phyloP scores from a whole-genome alignment of 2,888 invertebrate genomes.

The Drosophila ezoana region DNA sequence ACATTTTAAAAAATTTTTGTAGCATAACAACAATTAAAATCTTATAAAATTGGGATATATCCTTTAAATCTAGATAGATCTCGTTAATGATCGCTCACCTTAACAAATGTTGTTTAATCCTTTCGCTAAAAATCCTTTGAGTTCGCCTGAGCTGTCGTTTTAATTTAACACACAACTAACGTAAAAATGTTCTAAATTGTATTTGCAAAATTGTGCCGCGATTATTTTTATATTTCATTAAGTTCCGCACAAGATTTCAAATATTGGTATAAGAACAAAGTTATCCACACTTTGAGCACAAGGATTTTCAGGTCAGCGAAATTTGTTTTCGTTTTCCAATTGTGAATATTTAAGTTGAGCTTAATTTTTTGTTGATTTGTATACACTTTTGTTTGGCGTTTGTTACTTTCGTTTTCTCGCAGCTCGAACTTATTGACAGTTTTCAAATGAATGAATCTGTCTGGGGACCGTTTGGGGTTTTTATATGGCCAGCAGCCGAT shows the following conservation, averaged over 20 bases:
- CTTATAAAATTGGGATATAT: too few relatives aligned
- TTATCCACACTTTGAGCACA: neutral
- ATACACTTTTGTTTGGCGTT: neutral
- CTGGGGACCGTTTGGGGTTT: conserved; percentile 61
- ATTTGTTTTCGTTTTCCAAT: neutral
- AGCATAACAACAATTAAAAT: neutral
- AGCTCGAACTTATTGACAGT: conserved; percentile 76
- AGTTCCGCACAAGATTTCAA: conserved; percentile 48
- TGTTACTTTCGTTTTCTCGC: conserved; percentile 19
- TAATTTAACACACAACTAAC: conserved; percentile 12
- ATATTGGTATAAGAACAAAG: neutral
- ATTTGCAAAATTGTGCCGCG: conserved; percentile 84
- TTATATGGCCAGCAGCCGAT: conserved; percentile 65
- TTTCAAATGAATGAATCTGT: conserved; percentile 77
- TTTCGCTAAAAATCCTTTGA: conserved; percentile 16
- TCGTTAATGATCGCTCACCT: conserved; percentile 25
- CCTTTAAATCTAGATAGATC: neutral
- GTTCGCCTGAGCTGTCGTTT: conserved; percentile 2
- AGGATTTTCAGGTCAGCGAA: neutral
- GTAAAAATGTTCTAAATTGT: conserved; percentile 85
- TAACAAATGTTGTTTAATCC: conserved; percentile 11
- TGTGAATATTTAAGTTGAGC: neutral
- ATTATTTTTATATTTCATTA: conserved; percentile 85
- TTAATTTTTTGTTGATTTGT: conserved; percentile 9
- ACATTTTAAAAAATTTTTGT: too few relatives aligned